Evolutionary conservation across 2,888 invertebrate genomes (phyloP).

Genomic region (Pterostichus niger): DNA sequence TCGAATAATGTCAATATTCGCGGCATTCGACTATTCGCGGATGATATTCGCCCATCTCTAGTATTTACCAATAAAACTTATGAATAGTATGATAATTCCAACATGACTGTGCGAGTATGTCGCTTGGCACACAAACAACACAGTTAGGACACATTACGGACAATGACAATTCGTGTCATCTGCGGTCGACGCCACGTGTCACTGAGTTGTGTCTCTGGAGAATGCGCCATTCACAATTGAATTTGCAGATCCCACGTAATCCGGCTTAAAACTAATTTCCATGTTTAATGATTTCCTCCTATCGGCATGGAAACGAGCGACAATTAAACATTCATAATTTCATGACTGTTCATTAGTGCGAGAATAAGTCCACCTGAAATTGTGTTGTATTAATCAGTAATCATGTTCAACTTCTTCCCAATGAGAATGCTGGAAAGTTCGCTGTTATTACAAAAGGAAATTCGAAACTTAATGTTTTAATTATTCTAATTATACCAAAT

Average conservation of each 20-base stretch:
- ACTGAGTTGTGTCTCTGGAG: constrained; percentile 47
- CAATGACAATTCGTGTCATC: constrained; percentile 30
- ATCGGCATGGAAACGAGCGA: constrained; percentile 11
- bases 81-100: too few species aligned
- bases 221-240: constrained; percentile 56
- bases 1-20: too few species aligned
- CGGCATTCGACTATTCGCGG: too few species aligned
- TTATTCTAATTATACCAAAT: too few species aligned
- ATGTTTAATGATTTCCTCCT: constrained; percentile 60
- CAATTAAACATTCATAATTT: constrained; percentile 56
- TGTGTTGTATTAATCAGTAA: too few species aligned
- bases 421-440: too few species aligned
- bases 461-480: too few species aligned
- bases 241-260: constrained; percentile 60
- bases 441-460: too few species aligned
- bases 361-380: background rate
- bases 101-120: too few species aligned
- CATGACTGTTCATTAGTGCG: constrained; percentile 24
- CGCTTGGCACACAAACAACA: constrained; percentile 13
- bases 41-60: too few species aligned
- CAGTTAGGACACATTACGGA: constrained; percentile 30
- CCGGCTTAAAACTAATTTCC: constrained; percentile 60
- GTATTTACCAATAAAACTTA: too few species aligned
- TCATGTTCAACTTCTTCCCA: too few species aligned
- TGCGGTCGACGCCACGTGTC: constrained; percentile 25